Base-by-base conservation (phyloP, 2,797 vertebrate species). In the Bradypodion ventrale region DNA sequence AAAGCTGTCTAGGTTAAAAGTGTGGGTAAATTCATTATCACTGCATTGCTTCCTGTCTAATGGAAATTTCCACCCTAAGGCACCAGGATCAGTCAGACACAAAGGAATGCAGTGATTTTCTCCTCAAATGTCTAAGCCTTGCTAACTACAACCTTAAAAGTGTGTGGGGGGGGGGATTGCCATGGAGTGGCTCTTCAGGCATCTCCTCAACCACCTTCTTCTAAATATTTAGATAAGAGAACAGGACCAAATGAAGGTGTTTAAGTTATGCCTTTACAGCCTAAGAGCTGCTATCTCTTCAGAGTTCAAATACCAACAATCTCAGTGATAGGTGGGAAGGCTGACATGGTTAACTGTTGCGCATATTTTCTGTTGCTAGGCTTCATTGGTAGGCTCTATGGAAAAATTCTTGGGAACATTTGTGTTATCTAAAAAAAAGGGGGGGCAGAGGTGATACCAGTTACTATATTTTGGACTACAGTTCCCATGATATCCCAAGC, bases 11-110 rank as follows among this genome's bases (percentile, higher is more conserved):
- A 21, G 56, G 35, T 75, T 25, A 29, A 23, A 63, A 0, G 59
- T 29, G 23, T 23, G 8, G 19, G 5, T 88, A 87, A 90, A 3
- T 72, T 21, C 72, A 70, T 81, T 77, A 63, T 63, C 25, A 15
- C 44, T 63, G 66, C 27, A 29, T 80, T 46, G 49, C 63, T 75
- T 23, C 69, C 77, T 29, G 37, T n/a, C 70, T 68, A 63, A 27
- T 8, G 80, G 72, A 73, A 59, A 60, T 62, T 68, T 81, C 63
- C 75, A 62, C 32, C 42, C 56, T 42, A 52, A 65, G 59, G 62
- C 72, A 62, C 16, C 3, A 7, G 72, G 42, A 32, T 82, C 74
- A 82, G 73, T 63, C 65, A 86, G 74, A 4, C 44, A 37, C 40
- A 42, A 60, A 72, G 75, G 74, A 77, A 86, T 77, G 73, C 21